Evolutionary conservation across 2,113 vertebrate species (phyloP), one percentile per base, ranked within the genome.

Genomic region (Eubucco bourcierii): DNA sequence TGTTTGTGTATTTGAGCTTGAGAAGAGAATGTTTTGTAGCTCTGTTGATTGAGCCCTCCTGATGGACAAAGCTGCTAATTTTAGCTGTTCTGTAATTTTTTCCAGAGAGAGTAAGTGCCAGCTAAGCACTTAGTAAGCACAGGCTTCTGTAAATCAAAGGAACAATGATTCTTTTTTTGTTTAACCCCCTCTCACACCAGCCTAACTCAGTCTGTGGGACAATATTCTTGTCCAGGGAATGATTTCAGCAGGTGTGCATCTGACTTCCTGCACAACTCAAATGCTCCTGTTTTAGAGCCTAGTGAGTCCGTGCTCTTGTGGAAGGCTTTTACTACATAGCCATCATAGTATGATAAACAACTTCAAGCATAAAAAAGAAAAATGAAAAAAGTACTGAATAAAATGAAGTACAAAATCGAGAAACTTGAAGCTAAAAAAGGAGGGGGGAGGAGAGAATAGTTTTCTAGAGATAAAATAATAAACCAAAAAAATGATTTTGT

Each of bases 391-490:
- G 28, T 23, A 65, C 53, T 15, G 28, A 93, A 80, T 87, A 77
- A 96, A 93, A 83, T 81, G 58, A 90, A 93, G 91, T 65, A 92
- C 80, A 64, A 80, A 95, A 88, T 80, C 34, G 61, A 44, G 33
- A 81, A 91, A 34, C 60, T 5, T 3, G 2, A 24, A 94, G 55
- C 64, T 90, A 41, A 90, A 84, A 86, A 15, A 33, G 23, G 56
- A 52, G 50, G 50, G 12, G 27, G 50, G 50, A 23, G 16, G 44
- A 23, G 47, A 24, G 66, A 67, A 46, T 80, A 53, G 66, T 74
- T 95, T 80, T 87, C 63, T 72, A 85, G 95, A 94, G 90, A 88
- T 91, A 91, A 96, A 97, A 94, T 71, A 96, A 88, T 94, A 87
- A 95, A 94, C 88, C 8, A 20, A 73, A 92, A 91, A 94, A 94